Conservation (phyloP, 2,797 vertebrate species). For the Myotis findleyi region DNA sequence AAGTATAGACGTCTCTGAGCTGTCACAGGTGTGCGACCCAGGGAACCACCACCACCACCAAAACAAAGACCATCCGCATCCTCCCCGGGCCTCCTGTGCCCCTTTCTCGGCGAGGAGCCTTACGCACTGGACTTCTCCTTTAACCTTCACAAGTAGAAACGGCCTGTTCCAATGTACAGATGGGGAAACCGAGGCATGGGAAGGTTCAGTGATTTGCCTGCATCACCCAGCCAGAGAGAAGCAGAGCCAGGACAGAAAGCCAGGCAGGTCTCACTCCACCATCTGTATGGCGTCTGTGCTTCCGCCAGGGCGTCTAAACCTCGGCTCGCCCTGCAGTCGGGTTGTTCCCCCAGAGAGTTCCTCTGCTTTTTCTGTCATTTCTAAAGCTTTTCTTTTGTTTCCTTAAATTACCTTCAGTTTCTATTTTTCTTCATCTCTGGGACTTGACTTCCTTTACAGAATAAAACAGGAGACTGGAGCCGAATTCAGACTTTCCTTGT, state of each 20-base stretch:
- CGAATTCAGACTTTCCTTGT: slow-evolving; percentile 77
- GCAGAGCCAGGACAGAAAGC: background rate
- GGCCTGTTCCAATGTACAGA: background rate
- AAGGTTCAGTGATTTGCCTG: background rate
- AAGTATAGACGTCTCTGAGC: background rate
- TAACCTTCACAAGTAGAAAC: background rate
- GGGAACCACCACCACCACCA: background rate
- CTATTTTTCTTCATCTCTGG: slow-evolving; percentile 63
- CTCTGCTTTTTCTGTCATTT: background rate
- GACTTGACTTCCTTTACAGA: slow-evolving; percentile 32
- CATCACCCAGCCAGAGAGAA: background rate
- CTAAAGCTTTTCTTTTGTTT: slow-evolving; percentile 50
- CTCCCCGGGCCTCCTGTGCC: background rate
- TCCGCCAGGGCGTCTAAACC: background rate
- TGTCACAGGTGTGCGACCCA: background rate
- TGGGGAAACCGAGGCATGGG: background rate
- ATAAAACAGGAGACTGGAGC: slow-evolving; percentile 22
- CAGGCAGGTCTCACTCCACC: background rate
- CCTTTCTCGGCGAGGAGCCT: background rate
- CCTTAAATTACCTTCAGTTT: slow-evolving; percentile 44
- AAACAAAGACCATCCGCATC: background rate
- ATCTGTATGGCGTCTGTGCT: fast-evolving
- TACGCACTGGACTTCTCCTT: background rate
- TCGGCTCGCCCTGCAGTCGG: background rate
- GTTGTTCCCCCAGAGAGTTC: background rate